These are phyloP conservation scores for Coelinius sp. DNA, from an alignment of 2,888 invertebrate genomes.

Conservation along the genomic window DNA sequence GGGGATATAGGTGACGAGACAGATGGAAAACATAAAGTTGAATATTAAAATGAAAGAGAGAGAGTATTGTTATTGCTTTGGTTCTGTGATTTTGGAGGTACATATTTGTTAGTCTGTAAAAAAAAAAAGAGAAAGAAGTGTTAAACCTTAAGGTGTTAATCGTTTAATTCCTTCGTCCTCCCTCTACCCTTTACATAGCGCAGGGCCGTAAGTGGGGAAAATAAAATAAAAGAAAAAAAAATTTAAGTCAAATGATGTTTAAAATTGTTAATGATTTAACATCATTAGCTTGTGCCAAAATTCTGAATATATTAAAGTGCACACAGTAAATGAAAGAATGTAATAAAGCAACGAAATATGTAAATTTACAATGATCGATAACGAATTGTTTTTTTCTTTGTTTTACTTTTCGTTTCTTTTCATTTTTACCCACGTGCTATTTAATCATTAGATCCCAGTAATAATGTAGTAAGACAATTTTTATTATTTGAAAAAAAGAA, in stretches of 20 bases:
- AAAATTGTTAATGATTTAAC: conserved; percentile 15
- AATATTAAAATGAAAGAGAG: conserved; percentile 54
- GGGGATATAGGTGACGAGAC: conserved; percentile 1
- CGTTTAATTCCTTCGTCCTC: conserved; percentile 62
- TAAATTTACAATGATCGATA: conserved; percentile 18
- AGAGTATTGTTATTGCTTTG: conserved; percentile 68
- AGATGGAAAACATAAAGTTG: conserved; percentile 34
- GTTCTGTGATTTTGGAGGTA: conserved; percentile 70
- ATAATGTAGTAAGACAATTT: background rate
- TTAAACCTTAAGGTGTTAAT: conserved; percentile 67
- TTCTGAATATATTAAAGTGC: conserved; percentile 3
- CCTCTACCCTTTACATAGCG: conserved; percentile 55
- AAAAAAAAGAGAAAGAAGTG: conserved; percentile 55
- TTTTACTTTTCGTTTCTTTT: background rate
- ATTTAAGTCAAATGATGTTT: background rate
- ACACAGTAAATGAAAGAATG: conserved; percentile 22
- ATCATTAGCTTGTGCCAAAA: conserved; percentile 29
- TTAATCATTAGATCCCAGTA: background rate
- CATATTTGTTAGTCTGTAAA: conserved; percentile 69
- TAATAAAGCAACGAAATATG: conserved; percentile 26
- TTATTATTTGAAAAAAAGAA: background rate
- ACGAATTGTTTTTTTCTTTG: background rate
- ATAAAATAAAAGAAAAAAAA: conserved; percentile 10
- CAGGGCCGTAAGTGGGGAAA: conserved; percentile 64
- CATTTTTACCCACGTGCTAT: conserved; percentile 1